Evolutionary conservation across 2,113 vertebrate genomes (phyloP), one percentile per base, ranked within the genome.

Genomic region (Andinoacara biseriatus): DNA sequence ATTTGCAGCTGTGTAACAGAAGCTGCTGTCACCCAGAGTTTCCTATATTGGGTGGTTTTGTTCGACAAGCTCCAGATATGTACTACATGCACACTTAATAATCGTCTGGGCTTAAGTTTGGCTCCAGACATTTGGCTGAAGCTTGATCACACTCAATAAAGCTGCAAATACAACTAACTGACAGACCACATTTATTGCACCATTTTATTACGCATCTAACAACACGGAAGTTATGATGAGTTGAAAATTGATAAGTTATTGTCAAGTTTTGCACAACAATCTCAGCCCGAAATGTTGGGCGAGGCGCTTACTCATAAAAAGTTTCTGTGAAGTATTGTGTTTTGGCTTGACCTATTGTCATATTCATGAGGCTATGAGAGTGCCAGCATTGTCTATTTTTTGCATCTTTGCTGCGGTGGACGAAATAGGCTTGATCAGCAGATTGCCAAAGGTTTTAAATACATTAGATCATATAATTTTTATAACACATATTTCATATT

Each of bases 51-150:
- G 82, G 88, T 82, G 93, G 89, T 86, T 94, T 86, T 90, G 87
- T 90, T 82, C 77, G 79, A 92, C 83, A 85, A 80, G 82, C 58
- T 90, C 61, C 86, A 92, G 88, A 93, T 92, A 89, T 92, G 90
- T 79, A 80, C 78, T 60, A 85, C 90, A 89, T 76, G 86, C 81
- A 77, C 79, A 78, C 74, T 87, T 92, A 90, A 93, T 93, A 90
- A 90, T 6, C 52, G 78, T 79, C 78, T 89, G 38, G 81, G 57
- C 74, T 89, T 86, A 81, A 79, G 83, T 84, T 84, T 87, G 81
- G 90, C 87, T 92, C 78, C 81, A 82, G 80, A 79, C 57, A 1
- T 77, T 85, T 91, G 86, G 81, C 81, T 56, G 20, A 26, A 81
- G 17, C 78, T 35, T 2, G n/a, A 90, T 89, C 81, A 81, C 84